These are phyloP conservation scores for Ceraclea dissimilis DNA, from an alignment of 2,888 invertebrate species.

Conservation along the genomic window DNA sequence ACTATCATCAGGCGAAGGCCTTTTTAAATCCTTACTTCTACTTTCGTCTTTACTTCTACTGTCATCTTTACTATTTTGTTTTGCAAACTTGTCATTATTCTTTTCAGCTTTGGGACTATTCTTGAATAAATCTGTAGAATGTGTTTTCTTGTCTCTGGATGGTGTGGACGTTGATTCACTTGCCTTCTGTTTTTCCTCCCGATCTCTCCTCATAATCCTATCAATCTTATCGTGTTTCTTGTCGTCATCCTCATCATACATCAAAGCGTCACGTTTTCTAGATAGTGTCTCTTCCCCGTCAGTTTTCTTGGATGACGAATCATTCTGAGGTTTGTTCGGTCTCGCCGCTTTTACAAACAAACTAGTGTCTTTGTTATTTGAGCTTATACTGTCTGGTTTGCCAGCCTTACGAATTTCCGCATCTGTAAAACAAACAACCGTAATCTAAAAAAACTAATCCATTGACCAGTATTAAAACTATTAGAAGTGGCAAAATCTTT, in stretches of 20 bases:
- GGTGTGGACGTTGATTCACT: slow-evolving; percentile 10
- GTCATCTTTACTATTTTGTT: neutral
- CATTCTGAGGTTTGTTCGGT: slow-evolving; percentile 11
- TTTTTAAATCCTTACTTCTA: neutral
- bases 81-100: neutral
- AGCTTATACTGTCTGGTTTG: slow-evolving; percentile 35
- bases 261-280: slow-evolving; percentile 37
- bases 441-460: no score
- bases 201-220: slow-evolving; percentile 36
- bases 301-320: slow-evolving; percentile 5
- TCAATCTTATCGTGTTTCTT: slow-evolving; percentile 40
- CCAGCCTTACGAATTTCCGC: slow-evolving; percentile 41
- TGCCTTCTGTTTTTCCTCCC: slow-evolving; percentile 30
- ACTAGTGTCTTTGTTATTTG: slow-evolving; percentile 29
- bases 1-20: neutral
- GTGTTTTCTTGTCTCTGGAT: slow-evolving; percentile 5
- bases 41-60: slow-evolving; percentile 1
- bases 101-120: neutral
- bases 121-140: no score
- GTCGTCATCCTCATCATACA: slow-evolving; percentile 45
- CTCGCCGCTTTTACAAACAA: slow-evolving; percentile 35
- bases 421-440: slow-evolving; percentile 35
- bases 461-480: no score
- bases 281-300: slow-evolving; percentile 20
- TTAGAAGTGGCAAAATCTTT: no score